Base-by-base conservation (phyloP, 2,797 vertebrate genomes). In the Remorina albescens region DNA sequence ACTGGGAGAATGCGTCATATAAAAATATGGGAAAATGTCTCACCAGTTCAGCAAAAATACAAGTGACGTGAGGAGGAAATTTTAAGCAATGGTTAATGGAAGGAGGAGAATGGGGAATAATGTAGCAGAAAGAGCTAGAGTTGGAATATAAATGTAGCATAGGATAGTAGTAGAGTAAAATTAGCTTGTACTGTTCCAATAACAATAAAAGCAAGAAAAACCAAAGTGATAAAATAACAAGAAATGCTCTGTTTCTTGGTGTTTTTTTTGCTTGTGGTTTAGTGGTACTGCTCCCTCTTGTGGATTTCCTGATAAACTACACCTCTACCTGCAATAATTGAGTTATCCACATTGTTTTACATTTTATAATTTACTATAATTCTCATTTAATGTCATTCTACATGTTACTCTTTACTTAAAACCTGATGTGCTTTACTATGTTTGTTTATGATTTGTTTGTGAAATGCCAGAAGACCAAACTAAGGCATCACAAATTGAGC, bases 71-170 rank as follows among this genome's bases (percentile, higher is more conserved):
- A 49, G 78, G 66, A 44, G 84, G 74, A 63, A 30, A 37, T 26
- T 26, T 13, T 9, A 65, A 78, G 71, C 2, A 41, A 19, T 56
- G 61, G 61, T 62, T 59, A 42, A 3, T 34, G 16, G 25, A 53
- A 30, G 64, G 57, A 34, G 16, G 46, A 62, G 12, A 30, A n/a
- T n/a, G n/a, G n/a, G 36, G 53, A 70, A 25, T 25, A 39, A 49
- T 3, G 56, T 12, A 70, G 69, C 36, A 70, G 81, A 44, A 75
- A 84, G 86, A 81, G 23, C 28, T 30, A 70, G 71, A 67, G 84
- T 89, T 56, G 90, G 87, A 10, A 66, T 66, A 58, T 28, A 91
- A 63, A 93, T 63, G 90, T 92, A 84, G 86, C 4, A 18, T 91
- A 89, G 70, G 58, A 58, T 86, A 90, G 82, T 47, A 64, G 83